Percentiles rank a stretch among this genome's conserved stretches.
Evolutionary conservation across 2,888 invertebrate species (phyloP).

Genomic region (Carterocephalus palaemon): DNA sequence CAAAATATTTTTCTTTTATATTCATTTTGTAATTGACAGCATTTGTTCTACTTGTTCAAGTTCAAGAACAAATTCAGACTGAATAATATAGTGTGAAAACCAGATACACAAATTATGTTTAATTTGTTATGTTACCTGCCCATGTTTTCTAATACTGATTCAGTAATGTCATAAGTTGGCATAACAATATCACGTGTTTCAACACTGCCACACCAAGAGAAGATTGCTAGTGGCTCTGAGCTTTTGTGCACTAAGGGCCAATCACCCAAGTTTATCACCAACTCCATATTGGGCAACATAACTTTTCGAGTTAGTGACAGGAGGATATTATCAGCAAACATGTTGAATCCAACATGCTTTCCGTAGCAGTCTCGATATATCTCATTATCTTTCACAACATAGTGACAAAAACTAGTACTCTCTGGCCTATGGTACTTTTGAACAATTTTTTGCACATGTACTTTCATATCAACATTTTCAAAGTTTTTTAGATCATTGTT

Average conservation of each 20-base stretch:
- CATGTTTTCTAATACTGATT: slow-evolving; percentile 95
- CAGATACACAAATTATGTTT: background rate
- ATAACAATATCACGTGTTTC: slow-evolving; percentile 92
- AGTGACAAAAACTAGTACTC: slow-evolving; percentile 93
- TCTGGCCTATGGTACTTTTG: slow-evolving; percentile 87
- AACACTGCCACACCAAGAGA: slow-evolving; percentile 97
- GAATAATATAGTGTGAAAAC: background rate
- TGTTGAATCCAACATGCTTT: slow-evolving; percentile 96
- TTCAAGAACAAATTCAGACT: too few species aligned
- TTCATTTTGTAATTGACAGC: too few species aligned
- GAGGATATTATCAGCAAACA: slow-evolving; percentile 94
- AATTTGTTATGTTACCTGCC: slow-evolving; percentile 83
- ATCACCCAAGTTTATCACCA: slow-evolving; percentile 96
- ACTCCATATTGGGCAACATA: slow-evolving; percentile 89
- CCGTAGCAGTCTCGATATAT: slow-evolving; percentile 94
- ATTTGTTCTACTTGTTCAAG: too few species aligned
- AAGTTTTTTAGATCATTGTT: slow-evolving; percentile 84
- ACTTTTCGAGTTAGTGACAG: slow-evolving; percentile 90
- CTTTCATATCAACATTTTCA: slow-evolving; percentile 83
- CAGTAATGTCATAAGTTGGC: slow-evolving; percentile 97
- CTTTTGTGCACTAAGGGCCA: slow-evolving; percentile 89
- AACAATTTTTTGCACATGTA: slow-evolving; percentile 81
- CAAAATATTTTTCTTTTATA: slow-evolving; percentile 14
- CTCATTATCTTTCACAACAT: slow-evolving; percentile 89
- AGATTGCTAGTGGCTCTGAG: slow-evolving; percentile 84